These are phyloP conservation scores for Erebia epiphron DNA, from an alignment of 2,888 invertebrate species.

Conservation along the genomic window DNA sequence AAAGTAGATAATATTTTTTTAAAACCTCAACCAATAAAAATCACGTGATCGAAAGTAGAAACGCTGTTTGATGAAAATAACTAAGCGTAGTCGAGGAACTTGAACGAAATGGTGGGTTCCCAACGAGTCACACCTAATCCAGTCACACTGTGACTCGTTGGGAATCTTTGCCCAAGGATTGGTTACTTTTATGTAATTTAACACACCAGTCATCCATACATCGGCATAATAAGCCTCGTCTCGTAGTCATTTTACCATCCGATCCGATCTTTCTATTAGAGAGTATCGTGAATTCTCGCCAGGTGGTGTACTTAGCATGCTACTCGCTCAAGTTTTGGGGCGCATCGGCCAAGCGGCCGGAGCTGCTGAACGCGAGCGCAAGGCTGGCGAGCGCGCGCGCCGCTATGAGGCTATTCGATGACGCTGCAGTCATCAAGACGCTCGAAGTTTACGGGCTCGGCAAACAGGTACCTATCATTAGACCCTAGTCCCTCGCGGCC, in stretches of 20 bases:
- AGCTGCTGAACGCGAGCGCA: slow-evolving; percentile 84
- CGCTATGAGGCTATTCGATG: slow-evolving; percentile 91
- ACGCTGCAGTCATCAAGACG: slow-evolving; percentile 88
- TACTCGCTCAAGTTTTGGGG: slow-evolving; percentile 89
- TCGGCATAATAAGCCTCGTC: too few relatives aligned
- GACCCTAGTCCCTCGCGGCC: background rate
- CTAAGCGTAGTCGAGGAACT: too few relatives aligned
- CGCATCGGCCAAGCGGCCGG: slow-evolving; percentile 78
- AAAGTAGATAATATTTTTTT: too few relatives aligned
- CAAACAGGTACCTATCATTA: slow-evolving; percentile 52
- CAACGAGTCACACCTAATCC: too few relatives aligned
- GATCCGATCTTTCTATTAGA: background rate
- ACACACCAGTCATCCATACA: too few relatives aligned
- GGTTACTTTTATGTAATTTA: too few relatives aligned
- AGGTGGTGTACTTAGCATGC: slow-evolving; percentile 89
- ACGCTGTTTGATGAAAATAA: background rate
- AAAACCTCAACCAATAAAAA: too few relatives aligned
- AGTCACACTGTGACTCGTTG: too few relatives aligned
- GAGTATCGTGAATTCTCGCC: slow-evolving; percentile 6
- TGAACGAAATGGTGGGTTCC: too few relatives aligned
- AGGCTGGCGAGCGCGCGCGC: slow-evolving; percentile 89
- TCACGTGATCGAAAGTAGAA: background rate
- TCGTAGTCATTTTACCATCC: too few relatives aligned
- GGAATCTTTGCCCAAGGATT: too few relatives aligned
- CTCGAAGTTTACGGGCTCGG: slow-evolving; percentile 89